Base-by-base conservation (phyloP, 2,797 vertebrate species). In the Gymnodraco acuticeps region DNA sequence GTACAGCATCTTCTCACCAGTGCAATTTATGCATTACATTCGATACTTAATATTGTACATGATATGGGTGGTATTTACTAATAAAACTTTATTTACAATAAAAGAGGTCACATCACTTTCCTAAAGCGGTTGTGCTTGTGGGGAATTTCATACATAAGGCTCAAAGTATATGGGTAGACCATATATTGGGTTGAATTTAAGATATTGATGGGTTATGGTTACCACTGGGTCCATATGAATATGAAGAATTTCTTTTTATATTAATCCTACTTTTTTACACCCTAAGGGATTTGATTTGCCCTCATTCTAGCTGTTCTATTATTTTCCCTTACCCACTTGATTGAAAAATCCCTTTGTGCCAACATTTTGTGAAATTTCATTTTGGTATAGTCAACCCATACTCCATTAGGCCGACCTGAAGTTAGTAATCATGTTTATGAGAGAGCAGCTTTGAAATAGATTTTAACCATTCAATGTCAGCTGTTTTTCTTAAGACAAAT, bases 131-230 rank as follows among this genome's bases (percentile, higher is more conserved):
- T 61, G 10, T 7, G 47, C n/a, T 11, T 45, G 4, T 7, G 5
- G 50, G 41, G 68, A 59, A 31, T 62, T 66, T 52, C 15, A 60
- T 60, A 70, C 42, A 41, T 70, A 42, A 10, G 47, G 20, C 23
- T 47, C 16, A 58, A 5, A 52, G 38, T 45, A 13, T 3, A 42
- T 38, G 41, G 15, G 61, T 11, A 58, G 14, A 10, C 16, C n/a
- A 38, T n/a, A 46, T 59, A 19, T 45, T 52, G 33, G 33, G 6
- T 38, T 38, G 6, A 6, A 38, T 38, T 38, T 38, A 38, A 38
- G 33, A 38, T 9, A 38, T 38, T 38, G 33, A 38, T 38, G 8
- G 33, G 6, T 38, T 38, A 38, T 38, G 8, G 33, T 38, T 7
- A 27, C 6, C 33, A 38, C 33, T 38, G 33, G 33, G 6, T 38